phyloP scores from a whole-genome alignment of 2,888 invertebrate species.

The Tricholauxania praeusta region DNA sequence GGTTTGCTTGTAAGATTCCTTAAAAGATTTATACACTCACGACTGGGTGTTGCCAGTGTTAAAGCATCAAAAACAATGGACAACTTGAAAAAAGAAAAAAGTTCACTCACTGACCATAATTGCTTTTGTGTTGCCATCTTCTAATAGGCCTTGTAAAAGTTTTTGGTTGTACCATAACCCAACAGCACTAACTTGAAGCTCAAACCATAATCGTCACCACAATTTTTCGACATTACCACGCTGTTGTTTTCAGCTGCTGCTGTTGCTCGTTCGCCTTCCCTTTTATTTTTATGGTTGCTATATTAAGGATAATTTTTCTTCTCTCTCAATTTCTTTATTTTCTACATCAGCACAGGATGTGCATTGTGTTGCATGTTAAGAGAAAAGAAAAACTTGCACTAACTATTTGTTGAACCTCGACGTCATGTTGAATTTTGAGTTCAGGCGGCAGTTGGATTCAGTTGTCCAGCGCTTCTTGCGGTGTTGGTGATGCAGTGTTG shows the following conservation, averaged over 20 bases:
- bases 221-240: too few species aligned
- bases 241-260: too few species aligned
- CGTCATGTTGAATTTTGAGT: constrained; percentile 4
- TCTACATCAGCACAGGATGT: constrained; percentile 5
- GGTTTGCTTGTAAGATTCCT: background rate
- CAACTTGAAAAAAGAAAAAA: background rate
- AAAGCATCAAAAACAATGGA: too few species aligned
- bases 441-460: too few species aligned
- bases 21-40: too few species aligned
- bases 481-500: background rate
- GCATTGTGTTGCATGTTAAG: background rate
- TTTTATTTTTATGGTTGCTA: constrained; percentile 24
- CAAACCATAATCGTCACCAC: too few species aligned
- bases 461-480: background rate
- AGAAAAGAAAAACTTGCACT: too few species aligned
- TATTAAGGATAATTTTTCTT: constrained; percentile 8
- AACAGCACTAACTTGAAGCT: background rate
- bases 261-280: background rate
- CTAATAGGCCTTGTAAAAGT: constrained; percentile 39
- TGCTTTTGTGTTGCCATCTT: constrained; percentile 41
- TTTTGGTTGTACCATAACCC: constrained; percentile 16
- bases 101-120: constrained; percentile 41
- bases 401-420: background rate
- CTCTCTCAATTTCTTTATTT: constrained; percentile 4
- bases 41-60: too few species aligned